Evolutionary conservation across 2,113 vertebrate species (phyloP).

Genomic region (Pterocles orientalis): DNA sequence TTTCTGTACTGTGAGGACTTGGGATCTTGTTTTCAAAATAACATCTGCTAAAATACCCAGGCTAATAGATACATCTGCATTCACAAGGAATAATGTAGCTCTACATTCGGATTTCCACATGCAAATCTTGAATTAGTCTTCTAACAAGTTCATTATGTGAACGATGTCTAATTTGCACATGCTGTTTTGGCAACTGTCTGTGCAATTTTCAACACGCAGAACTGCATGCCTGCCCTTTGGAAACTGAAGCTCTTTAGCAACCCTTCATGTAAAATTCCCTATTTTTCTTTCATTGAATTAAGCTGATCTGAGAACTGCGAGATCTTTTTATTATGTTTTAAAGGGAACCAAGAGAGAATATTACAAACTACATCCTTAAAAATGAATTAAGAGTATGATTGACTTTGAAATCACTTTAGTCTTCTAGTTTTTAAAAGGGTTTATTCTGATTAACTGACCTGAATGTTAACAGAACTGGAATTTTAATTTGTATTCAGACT

Average conservation of each 20-base stretch:
- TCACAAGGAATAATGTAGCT: conserved; percentile 35
- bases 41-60: conserved; percentile 57
- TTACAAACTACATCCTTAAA: conserved; percentile 15
- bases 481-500: conserved; percentile 80
- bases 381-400: conserved; percentile 41
- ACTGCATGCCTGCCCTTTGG: conserved; percentile 55
- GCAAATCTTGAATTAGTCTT: conserved; percentile 68
- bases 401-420: conserved; percentile 79
- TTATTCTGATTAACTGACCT: conserved; percentile 75
- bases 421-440: conserved; percentile 67
- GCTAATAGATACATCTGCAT: conserved; percentile 68
- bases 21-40: conserved; percentile 61
- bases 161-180: conserved; percentile 62
- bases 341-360: conserved; percentile 25
- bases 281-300: conserved; percentile 46
- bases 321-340: background rate
- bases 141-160: conserved; percentile 69
- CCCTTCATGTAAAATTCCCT: conserved; percentile 38
- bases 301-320: conserved; percentile 16
- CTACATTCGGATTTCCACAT: conserved; percentile 56
- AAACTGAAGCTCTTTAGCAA: conserved; percentile 50
- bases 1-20: conserved; percentile 28
- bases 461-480: conserved; percentile 72
- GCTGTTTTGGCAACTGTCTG: conserved; percentile 67
- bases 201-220: conserved; percentile 50